Evolutionary conservation across 2,888 invertebrate genomes (phyloP), one percentile per base, ranked within the genome.

Genomic region (Microctonus hyperodae): DNA sequence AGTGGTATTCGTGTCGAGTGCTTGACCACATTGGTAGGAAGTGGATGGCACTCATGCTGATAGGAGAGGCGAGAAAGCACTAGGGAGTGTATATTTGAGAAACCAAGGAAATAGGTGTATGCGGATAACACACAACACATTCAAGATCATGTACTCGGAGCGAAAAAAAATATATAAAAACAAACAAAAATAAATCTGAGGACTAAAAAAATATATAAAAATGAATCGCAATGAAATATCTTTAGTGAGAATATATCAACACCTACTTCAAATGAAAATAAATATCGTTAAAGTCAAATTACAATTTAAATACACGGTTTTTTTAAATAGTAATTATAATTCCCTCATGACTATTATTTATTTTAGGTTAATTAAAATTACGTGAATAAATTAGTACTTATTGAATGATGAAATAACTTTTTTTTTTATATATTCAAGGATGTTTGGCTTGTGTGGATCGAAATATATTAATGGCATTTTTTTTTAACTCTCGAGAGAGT

Each of bases 1-100:
- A 81, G 81, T 80, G 77, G 79, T 72, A 73, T 78, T 75, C 68
- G 72, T 69, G 68, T 72, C 71, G 75, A 78, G 78, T 78, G 76
- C 73, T 75, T 78, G 79, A 77, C 75, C 79, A 75, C 61, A 50
- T 79, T 75, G 75, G 72, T 76, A 65, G 51, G 65, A 61, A 66
- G 66, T 61, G 61, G 66, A 61, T 66, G 61, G 66, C 55, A 61
- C 66, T 66, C 61, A 61, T 61, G 25, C 66, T 66, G 66, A 66
- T 66, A 66, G 55, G 28, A 55, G 31, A 20, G 31, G 31, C 13
- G 33, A 28, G 31, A 55, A 55, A 55, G 53, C 25, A 53, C 13
- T 13, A 53, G 25, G 28, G n/a, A 3, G 9, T 13, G 22, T 53
- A 23, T 53, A 53, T 53, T 25, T n/a, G 16, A 16, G n/a, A 44